Conservation (phyloP, 2,113 vertebrate species). For the Taurulus bubalis region DNA sequence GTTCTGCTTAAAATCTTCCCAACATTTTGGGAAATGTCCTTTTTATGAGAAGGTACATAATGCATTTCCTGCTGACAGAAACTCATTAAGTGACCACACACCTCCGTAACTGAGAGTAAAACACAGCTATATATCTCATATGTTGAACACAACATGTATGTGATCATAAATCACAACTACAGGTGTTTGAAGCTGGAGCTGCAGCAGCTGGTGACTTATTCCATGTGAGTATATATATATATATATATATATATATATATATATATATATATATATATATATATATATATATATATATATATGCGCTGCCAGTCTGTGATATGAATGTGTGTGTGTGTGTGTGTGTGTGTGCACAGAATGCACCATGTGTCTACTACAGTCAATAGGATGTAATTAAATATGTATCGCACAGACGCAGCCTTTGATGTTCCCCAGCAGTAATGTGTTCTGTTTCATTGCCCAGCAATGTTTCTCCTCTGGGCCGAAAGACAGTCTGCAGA, state of each 20-base stretch:
- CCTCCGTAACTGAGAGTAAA: not conserved
- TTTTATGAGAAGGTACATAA: slow-evolving; percentile 14
- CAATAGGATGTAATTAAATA: slow-evolving; percentile 62
- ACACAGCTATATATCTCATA: not conserved
- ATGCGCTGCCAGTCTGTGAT: slow-evolving; percentile 10
- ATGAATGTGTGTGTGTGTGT: slow-evolving; percentile 4
- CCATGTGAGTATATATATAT: slow-evolving; percentile 29
- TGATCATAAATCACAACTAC: slow-evolving; percentile 12
- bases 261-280: slow-evolving; percentile 8
- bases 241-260: too few relatives aligned
- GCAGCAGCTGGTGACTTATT: slow-evolving; percentile 12
- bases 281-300: too few relatives aligned
- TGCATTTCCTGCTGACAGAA: not conserved
- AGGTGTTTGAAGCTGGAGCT: slow-evolving; percentile 7
- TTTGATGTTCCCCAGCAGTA: slow-evolving; percentile 67
- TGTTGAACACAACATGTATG: not conserved
- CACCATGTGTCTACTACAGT: slow-evolving; percentile 12
- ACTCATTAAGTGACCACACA: not conserved
- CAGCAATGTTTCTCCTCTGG: slow-evolving; percentile 43
- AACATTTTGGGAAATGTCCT: not conserved
- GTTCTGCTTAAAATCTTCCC: not conserved
- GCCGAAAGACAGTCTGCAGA: slow-evolving; percentile 46
- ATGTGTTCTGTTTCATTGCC: slow-evolving; percentile 61
- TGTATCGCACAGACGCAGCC: slow-evolving; percentile 46
- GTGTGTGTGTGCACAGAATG: slow-evolving; percentile 12